Evolutionary conservation across 1,140 invertebrate species (phyloP), one percentile per base, ranked within the genome.

Genomic region (Hylaeus anthracinus): DNA sequence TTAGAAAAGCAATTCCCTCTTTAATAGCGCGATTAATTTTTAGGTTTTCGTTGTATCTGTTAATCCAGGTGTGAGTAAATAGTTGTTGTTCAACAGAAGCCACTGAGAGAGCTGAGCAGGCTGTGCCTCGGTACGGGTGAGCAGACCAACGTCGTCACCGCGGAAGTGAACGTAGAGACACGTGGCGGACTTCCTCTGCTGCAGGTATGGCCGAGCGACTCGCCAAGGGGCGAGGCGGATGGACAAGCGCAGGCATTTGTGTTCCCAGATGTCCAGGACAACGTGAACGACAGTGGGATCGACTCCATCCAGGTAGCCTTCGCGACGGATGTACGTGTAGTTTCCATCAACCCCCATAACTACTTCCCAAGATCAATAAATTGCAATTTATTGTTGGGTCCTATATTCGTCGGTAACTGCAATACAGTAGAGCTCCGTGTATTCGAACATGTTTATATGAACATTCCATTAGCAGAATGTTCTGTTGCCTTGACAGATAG

Each of bases 171-270:
- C 73, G 86, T 82, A 55, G 92, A 93, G 83, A 87, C 90, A 8
- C 90, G 89, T 9, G 88, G 85, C 41, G 92, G 90, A 41, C 91
- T 96, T 81, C 95, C 95, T 6, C 88, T 96, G 77, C 90, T 96
- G 55, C 95, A 96, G 88, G 95, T 96, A 93, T 95, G 94, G 94
- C 95, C 94, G 70, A 95, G 94, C 91, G 96, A 96, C 85, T 96
- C 96, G 5, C 95, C 96, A 15, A 93, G 95, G 73, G 95, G 95
- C 81, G 95, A 96, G 86, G 95, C 94, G 10, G 95, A 96, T 73
- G 95, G 95, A 37, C 95, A 96, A 87, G 95, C 94, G 6, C 95
- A 95, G 86, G 95, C 94, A 73, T 96, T 96, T 87, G 92, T 96
- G 37, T 96, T 96, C 82, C 94, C 91, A 87, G 92, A 91, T 74